These are phyloP conservation scores for Helleia helle DNA, from an alignment of 2,888 invertebrate species.

Conservation along the genomic window DNA sequence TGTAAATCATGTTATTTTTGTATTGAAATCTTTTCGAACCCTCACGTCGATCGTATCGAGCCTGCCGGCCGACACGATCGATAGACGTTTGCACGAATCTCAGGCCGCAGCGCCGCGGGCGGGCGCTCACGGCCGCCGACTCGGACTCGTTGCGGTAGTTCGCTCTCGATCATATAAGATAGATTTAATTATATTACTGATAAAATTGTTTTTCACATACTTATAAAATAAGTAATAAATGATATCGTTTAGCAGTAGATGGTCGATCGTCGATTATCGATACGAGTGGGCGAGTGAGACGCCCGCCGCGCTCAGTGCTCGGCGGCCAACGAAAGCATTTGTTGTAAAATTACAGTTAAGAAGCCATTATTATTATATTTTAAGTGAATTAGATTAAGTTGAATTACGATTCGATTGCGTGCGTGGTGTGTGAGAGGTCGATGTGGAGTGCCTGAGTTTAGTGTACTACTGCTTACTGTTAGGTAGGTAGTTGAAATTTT, in stretches of 20 bases:
- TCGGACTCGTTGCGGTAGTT: conserved; percentile 34
- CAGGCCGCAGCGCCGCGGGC: conserved; percentile 21
- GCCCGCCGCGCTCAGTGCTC: conserved; percentile 53
- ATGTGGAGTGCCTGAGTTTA: conserved; percentile 70
- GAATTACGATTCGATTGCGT: conserved; percentile 64
- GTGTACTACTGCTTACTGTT: conserved; percentile 73
- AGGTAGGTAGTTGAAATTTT: conserved; percentile 74
- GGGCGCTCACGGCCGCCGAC: conserved; percentile 32
- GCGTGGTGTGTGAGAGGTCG: conserved; percentile 67
- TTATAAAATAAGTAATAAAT: conserved; percentile 63
- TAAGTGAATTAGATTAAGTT: conserved; percentile 71
- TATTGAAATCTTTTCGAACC: conserved; percentile 45
- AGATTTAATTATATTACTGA: conserved; percentile 49
- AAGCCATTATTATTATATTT: conserved; percentile 70
- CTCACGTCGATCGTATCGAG: conserved; percentile 9
- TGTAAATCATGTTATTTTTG: conserved; percentile 62
- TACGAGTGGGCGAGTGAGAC: conserved; percentile 26
- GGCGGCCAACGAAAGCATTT: conserved; percentile 70
- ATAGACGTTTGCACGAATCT: conserved; percentile 17
- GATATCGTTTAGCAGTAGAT: conserved; percentile 58
- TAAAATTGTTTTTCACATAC: conserved; percentile 64
- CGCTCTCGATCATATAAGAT: conserved; percentile 48
- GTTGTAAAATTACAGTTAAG: conserved; percentile 71
- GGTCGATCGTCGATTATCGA: conserved; percentile 31
- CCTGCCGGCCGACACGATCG: conserved; percentile 2